Base-by-base conservation (phyloP, 2,797 vertebrate species). In the Distichodus sexfasciatus region DNA sequence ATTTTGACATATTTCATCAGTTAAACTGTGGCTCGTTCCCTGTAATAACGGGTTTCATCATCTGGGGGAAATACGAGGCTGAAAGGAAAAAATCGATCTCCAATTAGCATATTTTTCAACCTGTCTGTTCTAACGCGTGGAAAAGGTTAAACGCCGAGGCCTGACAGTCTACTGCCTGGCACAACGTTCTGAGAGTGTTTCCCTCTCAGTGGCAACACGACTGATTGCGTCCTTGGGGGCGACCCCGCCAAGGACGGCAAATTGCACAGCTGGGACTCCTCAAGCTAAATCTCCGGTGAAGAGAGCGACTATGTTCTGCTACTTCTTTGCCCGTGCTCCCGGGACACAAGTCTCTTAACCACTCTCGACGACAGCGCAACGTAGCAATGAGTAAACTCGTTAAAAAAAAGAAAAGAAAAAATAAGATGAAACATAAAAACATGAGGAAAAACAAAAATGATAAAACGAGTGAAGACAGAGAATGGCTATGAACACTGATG, bases 241-340 rank as follows among this genome's bases (percentile, higher is more conserved):
- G 59, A 59, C 44, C 19, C 21, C 40, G 4, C 35, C 28, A 59
- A 2, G 21, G 51, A 43, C 44, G 12, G 44, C 53, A 66, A 66
- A 58, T 35, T 51, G 62, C 23, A 59, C 70, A 35, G 14, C 28
- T 43, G 53, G 62, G 69, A 51, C 28, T 59, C n/a, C n/a, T n/a
- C 1, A 24, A 50, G 35, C 53, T 28, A 38, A 40, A 51, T 72
- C 54, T 44, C 54, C 2, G 4, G 1, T 6, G 11, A 33, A 50
- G 33, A 21, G 21, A 1, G 29, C 10, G 8, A 7, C 3, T 54
- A 7, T 33, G 28, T 4, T 35, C 4, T 35, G 31, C 1, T 10
- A 15, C n/a, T 35, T 33, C 9, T 55, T 31, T 35, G 10, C 29
- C 1, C 14, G 12, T 19, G 2, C 47, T 54, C 29, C 47, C 26